These are phyloP conservation scores for Tricholauxania praeusta DNA, from an alignment of 2,888 invertebrate species.

Conservation along the genomic window DNA sequence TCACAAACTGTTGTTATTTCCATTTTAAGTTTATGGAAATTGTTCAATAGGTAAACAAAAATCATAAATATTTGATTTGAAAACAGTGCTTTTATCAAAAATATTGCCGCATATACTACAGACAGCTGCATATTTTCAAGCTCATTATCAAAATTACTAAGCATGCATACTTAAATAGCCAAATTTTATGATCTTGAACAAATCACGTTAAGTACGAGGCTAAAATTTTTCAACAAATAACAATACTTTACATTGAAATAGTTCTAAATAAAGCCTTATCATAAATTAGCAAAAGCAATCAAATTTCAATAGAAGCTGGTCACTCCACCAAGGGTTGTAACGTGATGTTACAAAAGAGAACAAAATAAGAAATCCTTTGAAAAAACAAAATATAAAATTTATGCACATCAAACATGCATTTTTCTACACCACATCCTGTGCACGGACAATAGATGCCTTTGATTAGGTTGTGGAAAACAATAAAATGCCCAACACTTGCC, in stretches of 20 bases:
- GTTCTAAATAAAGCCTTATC: conserved; percentile 6
- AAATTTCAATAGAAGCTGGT: conserved; percentile 13
- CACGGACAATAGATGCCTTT: conserved; percentile 52
- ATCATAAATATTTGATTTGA: too few relatives aligned
- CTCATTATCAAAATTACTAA: too few relatives aligned
- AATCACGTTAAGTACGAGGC: conserved; percentile 54
- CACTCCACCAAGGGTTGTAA: background rate
- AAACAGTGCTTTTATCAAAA: too few relatives aligned
- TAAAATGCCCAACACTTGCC: conserved; percentile 21
- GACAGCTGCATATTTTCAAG: too few relatives aligned
- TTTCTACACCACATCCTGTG: conserved; percentile 45
- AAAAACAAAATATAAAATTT: background rate
- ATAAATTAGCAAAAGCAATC: conserved; percentile 25
- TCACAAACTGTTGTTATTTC: too few relatives aligned
- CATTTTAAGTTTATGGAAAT: too few relatives aligned
- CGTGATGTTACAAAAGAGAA: background rate
- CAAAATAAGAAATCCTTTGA: background rate
- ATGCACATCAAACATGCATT: conserved; percentile 10
- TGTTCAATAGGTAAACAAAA: too few relatives aligned
- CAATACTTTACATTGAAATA: background rate
- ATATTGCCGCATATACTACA: too few relatives aligned
- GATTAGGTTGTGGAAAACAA: conserved; percentile 63
- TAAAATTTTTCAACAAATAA: background rate
- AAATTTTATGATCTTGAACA: conserved; percentile 61
- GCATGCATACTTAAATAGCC: too few relatives aligned